Base-by-base conservation (phyloP, 2,797 vertebrate species). In the Etheostoma nigrum region DNA sequence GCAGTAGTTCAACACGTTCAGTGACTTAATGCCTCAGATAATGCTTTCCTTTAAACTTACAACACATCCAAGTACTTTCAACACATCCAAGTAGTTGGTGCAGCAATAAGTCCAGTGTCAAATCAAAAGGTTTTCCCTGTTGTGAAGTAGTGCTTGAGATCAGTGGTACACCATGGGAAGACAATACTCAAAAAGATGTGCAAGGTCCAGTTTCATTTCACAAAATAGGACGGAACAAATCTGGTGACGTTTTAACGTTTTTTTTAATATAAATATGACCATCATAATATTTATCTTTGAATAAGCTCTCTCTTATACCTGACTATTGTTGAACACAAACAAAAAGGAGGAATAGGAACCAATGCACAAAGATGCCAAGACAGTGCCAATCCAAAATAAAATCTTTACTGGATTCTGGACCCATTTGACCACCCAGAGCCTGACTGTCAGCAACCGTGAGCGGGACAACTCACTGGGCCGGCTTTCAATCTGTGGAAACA, bases 191-290 rank as follows among this genome's bases (percentile, higher is more conserved):
- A 76, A 73, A 71, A 61, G 55, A 60, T 53, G 72, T 60, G 69
- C 58, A 77, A 78, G 76, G 83, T 88, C 88, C 78, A 82, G 82
- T 83, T 88, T 89, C 54, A 61, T 83, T 77, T 83, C 79, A 88
- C 84, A 90, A 89, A 88, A 88, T 72, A 76, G 88, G 86, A 91
- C 84, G 75, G 89, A 90, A 90, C 75, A 67, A 83, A 88, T 90
- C 87, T 77, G 72, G 78, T 79, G 84, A 82, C 76, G 70, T 86
- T 92, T 90, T 82, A 74, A 87, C 72, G 70, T 86, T 70, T 68
- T 23, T 86, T 89, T 89, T 74, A 82, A 93, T 94, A 94, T 94
- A 95, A 95, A 95, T 93, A 95, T 91, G 89, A 91, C 88, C 88
- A 89, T 93, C 80, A 89, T 89, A 91, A 90, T 92, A 87, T 88